Evolutionary conservation across 2,113 vertebrate species (phyloP), one percentile per base, ranked within the genome.

Genomic region (Spizaetus ornatus): DNA sequence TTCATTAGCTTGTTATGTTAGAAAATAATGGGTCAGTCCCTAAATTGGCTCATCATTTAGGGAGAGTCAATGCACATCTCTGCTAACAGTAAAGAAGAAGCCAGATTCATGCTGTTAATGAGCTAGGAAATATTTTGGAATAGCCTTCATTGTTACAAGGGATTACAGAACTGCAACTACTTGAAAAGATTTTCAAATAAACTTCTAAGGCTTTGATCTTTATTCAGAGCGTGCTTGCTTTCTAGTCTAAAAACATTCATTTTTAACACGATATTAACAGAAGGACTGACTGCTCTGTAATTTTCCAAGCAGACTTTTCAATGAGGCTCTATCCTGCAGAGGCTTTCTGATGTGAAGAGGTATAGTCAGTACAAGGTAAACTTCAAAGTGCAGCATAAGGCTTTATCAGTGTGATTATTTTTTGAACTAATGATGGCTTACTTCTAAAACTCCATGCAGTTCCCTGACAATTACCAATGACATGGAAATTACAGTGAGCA

Each of bases 181-280:
- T 96, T 92, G 79, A 94, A 86, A 97, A 94, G 85, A 48, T 88
- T 96, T 95, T 94, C 89, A 94, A 90, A 94, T 80, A 65, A 96
- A 65, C 48, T 94, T 86, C 5, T 17, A 29, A 65, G 43, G 59
- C 94, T 96, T 97, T 97, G 92, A 95, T 97, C 90, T 95, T 76
- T 92, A 71, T 86, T 94, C 90, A 53, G 73, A 77, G 82, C 16
- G 17, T 62, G 72, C 82, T 88, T 90, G 56, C 84, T 97, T 94
- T 82, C 82, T 88, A 81, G 93, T 84, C 67, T 88, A 65, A 88
- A 95, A 97, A 18, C 90, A 86, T 78, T 84, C 76, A 50, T 79
- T 96, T 96, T 97, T 90, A 95, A 92, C 72, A 84, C 71, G 82
- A n/a, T 88, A 72, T 92, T 84, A 93, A 69, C 59, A 83, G 82